These are phyloP conservation scores for Ophion slaviceki DNA, from an alignment of 2,888 invertebrate species.

Conservation along the genomic window DNA sequence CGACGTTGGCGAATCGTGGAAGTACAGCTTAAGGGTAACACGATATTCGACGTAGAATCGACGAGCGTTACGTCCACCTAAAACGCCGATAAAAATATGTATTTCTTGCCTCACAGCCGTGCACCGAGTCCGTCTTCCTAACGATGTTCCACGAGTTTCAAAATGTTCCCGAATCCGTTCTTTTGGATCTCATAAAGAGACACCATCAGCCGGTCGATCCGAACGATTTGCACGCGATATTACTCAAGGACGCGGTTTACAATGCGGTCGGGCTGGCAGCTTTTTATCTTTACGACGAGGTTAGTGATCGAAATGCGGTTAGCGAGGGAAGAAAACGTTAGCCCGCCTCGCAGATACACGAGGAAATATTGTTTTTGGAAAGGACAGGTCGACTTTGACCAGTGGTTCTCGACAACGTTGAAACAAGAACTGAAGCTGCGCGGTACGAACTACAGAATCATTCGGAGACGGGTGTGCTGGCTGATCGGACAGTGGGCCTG, in stretches of 20 bases:
- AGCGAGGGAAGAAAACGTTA: background rate
- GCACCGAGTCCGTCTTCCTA: constrained; percentile 94
- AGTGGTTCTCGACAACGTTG: constrained; percentile 94
- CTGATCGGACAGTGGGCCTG: constrained; percentile 91
- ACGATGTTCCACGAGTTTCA: constrained; percentile 93
- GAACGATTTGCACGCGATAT: constrained; percentile 90
- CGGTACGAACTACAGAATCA: constrained; percentile 92
- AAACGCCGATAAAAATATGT: background rate
- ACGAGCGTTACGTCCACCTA: constrained; percentile 42
- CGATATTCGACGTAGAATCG: background rate
- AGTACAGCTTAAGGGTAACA: constrained; percentile 92
- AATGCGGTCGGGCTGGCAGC: constrained; percentile 95
- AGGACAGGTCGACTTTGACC: constrained; percentile 93
- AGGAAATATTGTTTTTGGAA: background rate
- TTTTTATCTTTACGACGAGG: constrained; percentile 95
- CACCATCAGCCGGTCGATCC: constrained; percentile 88
- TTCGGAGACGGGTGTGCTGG: constrained; percentile 93
- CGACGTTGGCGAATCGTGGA: constrained; percentile 97
- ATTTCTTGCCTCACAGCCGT: constrained; percentile 87
- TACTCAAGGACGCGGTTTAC: constrained; percentile 96
- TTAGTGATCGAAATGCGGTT: constrained; percentile 76
- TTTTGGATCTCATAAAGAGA: constrained; percentile 89
- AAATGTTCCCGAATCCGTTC: constrained; percentile 88
- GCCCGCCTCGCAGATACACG: background rate
- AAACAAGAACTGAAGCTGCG: constrained; percentile 92